Evolutionary conservation across 1,140 invertebrate genomes (phyloP).

Genomic region (Bombus fervidus): DNA sequence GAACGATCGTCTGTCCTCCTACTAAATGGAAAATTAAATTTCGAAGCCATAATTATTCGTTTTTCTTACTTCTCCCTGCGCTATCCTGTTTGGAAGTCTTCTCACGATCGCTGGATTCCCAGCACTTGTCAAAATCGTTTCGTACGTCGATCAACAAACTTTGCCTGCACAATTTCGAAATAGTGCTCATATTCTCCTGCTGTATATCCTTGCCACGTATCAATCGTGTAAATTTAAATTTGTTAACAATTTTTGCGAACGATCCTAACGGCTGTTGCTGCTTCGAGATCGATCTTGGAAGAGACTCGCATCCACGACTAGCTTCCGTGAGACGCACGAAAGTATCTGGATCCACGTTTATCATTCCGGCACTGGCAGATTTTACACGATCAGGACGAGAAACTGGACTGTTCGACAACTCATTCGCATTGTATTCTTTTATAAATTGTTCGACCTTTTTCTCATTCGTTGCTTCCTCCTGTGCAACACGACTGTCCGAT

Average conservation of each 20-base stretch:
- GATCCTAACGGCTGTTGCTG: constrained; percentile 51
- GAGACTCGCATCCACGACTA: constrained; percentile 75
- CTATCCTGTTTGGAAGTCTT: not conserved
- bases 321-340: constrained; percentile 81
- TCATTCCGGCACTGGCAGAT: constrained; percentile 88
- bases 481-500: too few species aligned
- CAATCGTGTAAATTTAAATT: constrained; percentile 84
- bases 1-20: too few species aligned
- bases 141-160: constrained; percentile 85
- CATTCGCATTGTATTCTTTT: not conserved
- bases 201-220: constrained; percentile 79
- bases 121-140: constrained; percentile 54
- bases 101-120: not conserved
- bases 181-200: constrained; percentile 81
- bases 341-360: constrained; percentile 85
- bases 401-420: not conserved
- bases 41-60: not conserved
- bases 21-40: not conserved
- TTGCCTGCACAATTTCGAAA: constrained; percentile 86
- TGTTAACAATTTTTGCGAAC: constrained; percentile 84
- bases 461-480: not conserved
- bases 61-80: not conserved
- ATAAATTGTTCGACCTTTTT: too few species aligned
- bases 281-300: constrained; percentile 72
- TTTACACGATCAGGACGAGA: constrained; percentile 82